A percentile compares a stretch with the other conserved stretches of the same genome.
phyloP scores from a whole-genome alignment of 2,797 vertebrate species.

The Hippoglossus hippoglossus region DNA sequence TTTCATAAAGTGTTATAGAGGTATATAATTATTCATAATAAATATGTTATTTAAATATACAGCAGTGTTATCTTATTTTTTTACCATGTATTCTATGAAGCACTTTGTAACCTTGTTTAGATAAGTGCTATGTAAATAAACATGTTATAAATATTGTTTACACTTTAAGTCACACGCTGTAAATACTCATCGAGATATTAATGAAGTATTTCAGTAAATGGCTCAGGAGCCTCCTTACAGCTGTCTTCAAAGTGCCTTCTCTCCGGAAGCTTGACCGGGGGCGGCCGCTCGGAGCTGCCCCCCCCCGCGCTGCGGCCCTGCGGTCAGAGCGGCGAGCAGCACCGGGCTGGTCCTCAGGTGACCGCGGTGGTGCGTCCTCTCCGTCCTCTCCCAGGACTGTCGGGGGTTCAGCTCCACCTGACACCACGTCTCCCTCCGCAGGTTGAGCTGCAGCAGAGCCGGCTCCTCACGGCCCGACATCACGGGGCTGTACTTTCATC shows the following conservation, averaged over 20 bases:
- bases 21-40: too few relatives aligned
- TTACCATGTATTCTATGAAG: too few relatives aligned
- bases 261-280: slow-evolving; percentile 48
- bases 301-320: slow-evolving; percentile 28
- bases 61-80: too few relatives aligned
- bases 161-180: not conserved
- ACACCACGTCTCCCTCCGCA: slow-evolving; percentile 84
- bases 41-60: too few relatives aligned
- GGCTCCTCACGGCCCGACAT: slow-evolving; percentile 57
- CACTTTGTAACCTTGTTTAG: too few relatives aligned
- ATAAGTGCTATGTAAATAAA: too few relatives aligned
- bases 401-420: slow-evolving; percentile 75
- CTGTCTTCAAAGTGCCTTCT: slow-evolving; percentile 80
- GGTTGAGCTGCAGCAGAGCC: slow-evolving; percentile 76
- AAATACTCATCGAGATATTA: not conserved
- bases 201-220: not conserved
- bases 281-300: slow-evolving; percentile 55
- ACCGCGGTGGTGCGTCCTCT: slow-evolving; percentile 80
- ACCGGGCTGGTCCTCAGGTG: slow-evolving; percentile 66
- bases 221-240: slow-evolving; percentile 60
- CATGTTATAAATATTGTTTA: too few relatives aligned
- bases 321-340: slow-evolving; percentile 45
- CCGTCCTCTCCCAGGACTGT: slow-evolving; percentile 66
- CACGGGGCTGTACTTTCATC: too few relatives aligned
- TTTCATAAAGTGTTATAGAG: too few relatives aligned